A percentile compares a stretch with the other conserved stretches of the same genome.
Conservation (phyloP, 2,888 invertebrate species). For the Drosophila parthenogenetica region DNA sequence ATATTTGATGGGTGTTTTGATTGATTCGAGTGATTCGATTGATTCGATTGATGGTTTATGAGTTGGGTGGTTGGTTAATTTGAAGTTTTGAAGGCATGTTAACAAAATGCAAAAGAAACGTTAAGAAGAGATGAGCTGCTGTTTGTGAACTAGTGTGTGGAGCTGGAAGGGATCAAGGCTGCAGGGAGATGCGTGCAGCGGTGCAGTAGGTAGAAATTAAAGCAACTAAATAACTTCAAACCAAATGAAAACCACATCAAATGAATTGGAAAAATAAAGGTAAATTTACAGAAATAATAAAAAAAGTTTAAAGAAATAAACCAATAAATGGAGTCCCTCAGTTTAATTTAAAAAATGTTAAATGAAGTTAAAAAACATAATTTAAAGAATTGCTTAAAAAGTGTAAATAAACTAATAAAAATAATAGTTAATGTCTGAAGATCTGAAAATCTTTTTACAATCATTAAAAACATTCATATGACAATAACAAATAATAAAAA, state of each 20-base stretch:
- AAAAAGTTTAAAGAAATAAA: neutral
- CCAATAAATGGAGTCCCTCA: neutral
- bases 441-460: too few species aligned
- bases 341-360: too few species aligned
- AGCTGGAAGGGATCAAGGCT: conserved; percentile 32
- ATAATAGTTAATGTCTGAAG: too few species aligned
- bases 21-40: conserved; percentile 58
- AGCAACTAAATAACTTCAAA: conserved; percentile 7
- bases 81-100: conserved; percentile 82
- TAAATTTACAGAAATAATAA: neutral
- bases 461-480: too few species aligned
- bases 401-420: too few species aligned
- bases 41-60: conserved; percentile 68
- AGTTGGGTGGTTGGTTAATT: conserved; percentile 71
- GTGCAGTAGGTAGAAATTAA: neutral
- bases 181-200: conserved; percentile 7
- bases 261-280: neutral
- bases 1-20: conserved; percentile 64
- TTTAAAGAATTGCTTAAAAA: too few species aligned
- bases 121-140: conserved; percentile 78
- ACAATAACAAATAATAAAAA: too few species aligned
- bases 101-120: conserved; percentile 80
- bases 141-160: conserved; percentile 52
- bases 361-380: too few species aligned
- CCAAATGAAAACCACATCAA: neutral